Evolutionary conservation across 2,113 vertebrate species (phyloP).

Genomic region (Charadrius vociferus): DNA sequence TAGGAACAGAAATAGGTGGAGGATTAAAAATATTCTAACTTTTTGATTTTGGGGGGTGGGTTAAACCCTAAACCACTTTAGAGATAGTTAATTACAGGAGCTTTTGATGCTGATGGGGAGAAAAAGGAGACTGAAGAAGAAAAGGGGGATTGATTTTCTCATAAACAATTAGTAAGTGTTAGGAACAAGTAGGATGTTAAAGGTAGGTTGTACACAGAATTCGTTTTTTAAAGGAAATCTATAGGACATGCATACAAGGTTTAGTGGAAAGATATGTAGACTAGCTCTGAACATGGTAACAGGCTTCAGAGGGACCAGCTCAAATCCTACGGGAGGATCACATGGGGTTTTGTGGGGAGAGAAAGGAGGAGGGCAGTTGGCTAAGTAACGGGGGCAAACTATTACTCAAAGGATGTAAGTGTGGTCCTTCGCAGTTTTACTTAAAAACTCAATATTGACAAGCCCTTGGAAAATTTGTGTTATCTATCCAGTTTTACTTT

Average conservation of each 20-base stretch:
- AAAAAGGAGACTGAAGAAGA: not conserved
- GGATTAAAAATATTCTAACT: not conserved
- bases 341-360: not conserved
- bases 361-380: not conserved
- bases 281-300: not conserved
- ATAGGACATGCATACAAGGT: too few relatives aligned
- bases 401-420: not conserved
- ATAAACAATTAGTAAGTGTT: not conserved
- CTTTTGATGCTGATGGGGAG: not conserved
- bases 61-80: not conserved
- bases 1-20: not conserved
- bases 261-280: not conserved
- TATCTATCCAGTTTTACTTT: not conserved
- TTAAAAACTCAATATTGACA: not conserved
- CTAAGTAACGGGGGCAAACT: not conserved
- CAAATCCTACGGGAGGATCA: not conserved
- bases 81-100: not conserved
- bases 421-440: not conserved
- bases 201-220: not conserved
- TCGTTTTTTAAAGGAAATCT: not conserved
- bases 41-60: fast-evolving
- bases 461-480: not conserved
- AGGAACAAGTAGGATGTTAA: not conserved
- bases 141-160: not conserved
- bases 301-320: not conserved